Evolutionary conservation across 2,113 vertebrate genomes (phyloP).

Genomic region (Fulmarus glacialis): DNA sequence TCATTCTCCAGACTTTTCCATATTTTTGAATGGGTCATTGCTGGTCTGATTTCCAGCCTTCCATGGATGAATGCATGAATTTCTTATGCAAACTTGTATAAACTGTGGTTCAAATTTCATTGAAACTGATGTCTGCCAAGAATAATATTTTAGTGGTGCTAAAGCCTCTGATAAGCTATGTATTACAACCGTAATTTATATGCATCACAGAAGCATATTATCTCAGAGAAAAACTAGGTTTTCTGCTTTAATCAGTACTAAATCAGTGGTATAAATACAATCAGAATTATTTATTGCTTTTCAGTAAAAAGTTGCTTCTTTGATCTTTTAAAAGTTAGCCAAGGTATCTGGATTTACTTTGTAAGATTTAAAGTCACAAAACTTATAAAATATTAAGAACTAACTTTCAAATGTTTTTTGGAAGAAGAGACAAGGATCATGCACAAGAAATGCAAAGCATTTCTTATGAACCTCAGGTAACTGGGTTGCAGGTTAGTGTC

Average conservation of each 20-base stretch:
- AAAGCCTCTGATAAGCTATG: background rate
- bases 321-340: background rate
- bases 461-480: background rate
- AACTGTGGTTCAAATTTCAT: background rate
- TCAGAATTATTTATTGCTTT: background rate
- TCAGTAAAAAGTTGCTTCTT: background rate
- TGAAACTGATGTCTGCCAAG: slow-evolving; percentile 1
- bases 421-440: background rate
- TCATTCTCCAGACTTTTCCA: background rate
- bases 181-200: background rate
- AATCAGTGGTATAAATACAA: background rate
- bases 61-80: background rate
- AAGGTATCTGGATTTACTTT: background rate
- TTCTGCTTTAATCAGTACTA: background rate
- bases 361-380: background rate
- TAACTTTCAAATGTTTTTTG: background rate
- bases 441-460: background rate
- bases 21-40: background rate
- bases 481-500: background rate
- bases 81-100: background rate
- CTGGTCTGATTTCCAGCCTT: background rate
- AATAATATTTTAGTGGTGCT: background rate
- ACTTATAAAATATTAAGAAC: background rate
- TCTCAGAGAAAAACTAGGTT: background rate
- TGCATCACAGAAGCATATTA: background rate